Evolutionary conservation across 2,797 vertebrate species (phyloP).

Genomic region (Carduelis carduelis): DNA sequence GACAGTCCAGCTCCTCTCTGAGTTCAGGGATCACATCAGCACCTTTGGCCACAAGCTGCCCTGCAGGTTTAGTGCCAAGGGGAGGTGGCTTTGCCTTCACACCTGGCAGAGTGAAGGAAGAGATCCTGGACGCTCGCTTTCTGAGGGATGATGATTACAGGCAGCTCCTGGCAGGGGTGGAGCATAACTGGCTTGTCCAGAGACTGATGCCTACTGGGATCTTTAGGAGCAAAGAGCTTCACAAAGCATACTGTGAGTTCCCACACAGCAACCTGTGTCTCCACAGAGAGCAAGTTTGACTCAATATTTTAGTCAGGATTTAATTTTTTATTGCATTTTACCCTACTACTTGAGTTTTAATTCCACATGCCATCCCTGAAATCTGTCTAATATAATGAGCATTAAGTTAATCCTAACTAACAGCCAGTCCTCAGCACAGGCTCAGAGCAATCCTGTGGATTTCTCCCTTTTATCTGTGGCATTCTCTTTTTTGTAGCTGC

Average conservation of each 20-base stretch:
- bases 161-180: conserved; percentile 85
- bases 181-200: conserved; percentile 81
- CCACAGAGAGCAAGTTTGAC: not conserved
- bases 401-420: not conserved
- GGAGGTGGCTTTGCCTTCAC: conserved; percentile 23
- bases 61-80: conserved; percentile 22
- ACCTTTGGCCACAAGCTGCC: conserved; percentile 12
- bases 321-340: not conserved
- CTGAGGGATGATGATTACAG: conserved; percentile 81
- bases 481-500: conserved; percentile 75
- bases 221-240: conserved; percentile 74
- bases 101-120: not conserved
- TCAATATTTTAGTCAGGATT: not conserved
- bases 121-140: conserved; percentile 39
- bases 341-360: not conserved
- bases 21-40: not conserved
- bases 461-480: not conserved
- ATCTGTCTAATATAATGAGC: not conserved
- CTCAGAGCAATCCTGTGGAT: not conserved
- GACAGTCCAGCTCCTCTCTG: conserved; percentile 9
- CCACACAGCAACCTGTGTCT: not conserved
- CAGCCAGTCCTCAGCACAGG: not conserved
- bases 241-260: conserved; percentile 79
- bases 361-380: not conserved
- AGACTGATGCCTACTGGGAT: conserved; percentile 76